A percentile compares a stretch with the other conserved stretches of the same genome.
Conservation (phyloP, 2,888 invertebrate species). For the Pelosia muscerda region DNA sequence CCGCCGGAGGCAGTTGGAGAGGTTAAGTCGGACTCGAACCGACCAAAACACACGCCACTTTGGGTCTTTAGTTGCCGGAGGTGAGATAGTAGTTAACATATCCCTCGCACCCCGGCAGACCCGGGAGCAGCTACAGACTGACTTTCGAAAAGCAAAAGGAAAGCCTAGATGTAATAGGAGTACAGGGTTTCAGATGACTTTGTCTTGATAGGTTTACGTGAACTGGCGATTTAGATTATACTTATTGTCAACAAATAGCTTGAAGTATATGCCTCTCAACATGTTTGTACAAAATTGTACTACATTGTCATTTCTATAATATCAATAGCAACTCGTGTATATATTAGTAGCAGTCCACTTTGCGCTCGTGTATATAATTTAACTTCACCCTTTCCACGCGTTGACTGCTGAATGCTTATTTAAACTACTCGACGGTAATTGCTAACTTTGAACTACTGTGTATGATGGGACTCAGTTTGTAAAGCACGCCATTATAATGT, state of each 20-base stretch:
- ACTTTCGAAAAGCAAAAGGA: too few species aligned
- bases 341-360: constrained; percentile 3
- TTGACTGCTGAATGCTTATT: constrained; percentile 21
- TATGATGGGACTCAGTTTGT: constrained; percentile 27
- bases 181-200: too few species aligned
- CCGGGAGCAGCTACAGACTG: too few species aligned
- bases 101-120: too few species aligned
- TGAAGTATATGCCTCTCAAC: neutral
- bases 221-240: too few species aligned
- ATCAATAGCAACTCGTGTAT: neutral
- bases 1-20: too few species aligned
- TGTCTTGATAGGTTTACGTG: too few species aligned
- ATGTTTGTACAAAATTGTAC: neutral
- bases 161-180: too few species aligned
- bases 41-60: too few species aligned
- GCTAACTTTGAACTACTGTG: constrained; percentile 24
- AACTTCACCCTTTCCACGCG: constrained; percentile 18
- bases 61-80: too few species aligned
- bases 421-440: constrained; percentile 47
- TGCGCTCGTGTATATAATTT: constrained; percentile 24
- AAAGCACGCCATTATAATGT: constrained; percentile 15
- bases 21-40: too few species aligned
- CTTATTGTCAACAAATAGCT: neutral
- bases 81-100: too few species aligned
- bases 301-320: neutral